Evolutionary conservation across 2,888 invertebrate species (phyloP).

Genomic region (Timema podura): DNA sequence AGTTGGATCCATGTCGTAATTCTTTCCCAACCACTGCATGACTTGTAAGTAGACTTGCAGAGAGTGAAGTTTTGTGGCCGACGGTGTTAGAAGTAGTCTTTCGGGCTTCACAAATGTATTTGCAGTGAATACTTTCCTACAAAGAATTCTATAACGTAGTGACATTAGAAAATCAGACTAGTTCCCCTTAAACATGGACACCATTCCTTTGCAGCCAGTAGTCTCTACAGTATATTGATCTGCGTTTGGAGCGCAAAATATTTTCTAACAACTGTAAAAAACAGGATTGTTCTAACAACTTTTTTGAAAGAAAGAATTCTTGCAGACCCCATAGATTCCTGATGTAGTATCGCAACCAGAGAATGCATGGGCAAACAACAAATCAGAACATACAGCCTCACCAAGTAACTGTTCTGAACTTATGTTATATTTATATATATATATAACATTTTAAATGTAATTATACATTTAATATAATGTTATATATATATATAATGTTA

Average conservation of each 20-base stretch:
- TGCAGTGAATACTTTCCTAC: neutral
- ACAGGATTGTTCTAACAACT: neutral
- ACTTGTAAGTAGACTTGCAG: neutral
- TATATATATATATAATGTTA: no score
- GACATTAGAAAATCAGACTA: neutral
- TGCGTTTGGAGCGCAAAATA: neutral
- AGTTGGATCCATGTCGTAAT: neutral
- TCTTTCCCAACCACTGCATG: neutral
- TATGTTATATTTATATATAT: no score
- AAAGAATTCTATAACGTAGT: neutral
- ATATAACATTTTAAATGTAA: no score
- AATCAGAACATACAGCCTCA: no score
- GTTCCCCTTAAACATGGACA: neutral
- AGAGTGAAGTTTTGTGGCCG: constrained; percentile 4
- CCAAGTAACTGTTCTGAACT: no score
- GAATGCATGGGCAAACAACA: no score
- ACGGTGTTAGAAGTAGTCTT: no score
- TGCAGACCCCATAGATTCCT: neutral
- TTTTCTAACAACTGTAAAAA: neutral
- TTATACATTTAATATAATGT: no score
- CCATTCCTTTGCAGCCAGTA: neutral
- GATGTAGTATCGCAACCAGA: neutral
- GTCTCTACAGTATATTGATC: neutral
- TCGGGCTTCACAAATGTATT: neutral
- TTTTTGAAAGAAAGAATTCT: neutral